Conservation (phyloP, 1,140 invertebrate species). For the Psilanteris sp. region DNA sequence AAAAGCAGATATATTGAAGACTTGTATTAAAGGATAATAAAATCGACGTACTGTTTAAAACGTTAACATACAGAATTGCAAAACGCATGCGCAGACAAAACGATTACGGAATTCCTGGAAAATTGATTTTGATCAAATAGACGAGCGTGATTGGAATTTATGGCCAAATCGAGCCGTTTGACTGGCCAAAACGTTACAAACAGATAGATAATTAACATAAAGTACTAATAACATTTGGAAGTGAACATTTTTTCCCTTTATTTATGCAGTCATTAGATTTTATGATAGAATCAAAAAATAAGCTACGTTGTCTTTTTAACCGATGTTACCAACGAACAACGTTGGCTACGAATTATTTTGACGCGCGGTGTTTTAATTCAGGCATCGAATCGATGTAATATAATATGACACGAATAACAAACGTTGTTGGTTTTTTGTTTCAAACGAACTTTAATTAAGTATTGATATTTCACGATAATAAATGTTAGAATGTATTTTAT, state of each 20-base stretch:
- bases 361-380: constrained; percentile 15
- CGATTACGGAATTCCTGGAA: constrained; percentile 59
- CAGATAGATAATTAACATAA: constrained; percentile 78
- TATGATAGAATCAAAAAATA: constrained; percentile 78
- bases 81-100: constrained; percentile 18
- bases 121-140: constrained; percentile 75
- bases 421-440: too few species aligned
- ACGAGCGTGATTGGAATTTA: constrained; percentile 76
- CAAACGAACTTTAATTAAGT: too few species aligned
- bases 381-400: constrained; percentile 1
- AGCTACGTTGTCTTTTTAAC: constrained; percentile 66
- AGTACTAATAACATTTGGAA: constrained; percentile 77
- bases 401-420: not conserved
- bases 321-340: constrained; percentile 22
- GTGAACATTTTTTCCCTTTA: constrained; percentile 75
- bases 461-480: too few species aligned
- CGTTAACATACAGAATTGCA: too few species aligned
- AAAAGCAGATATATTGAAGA: too few species aligned
- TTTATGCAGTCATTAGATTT: constrained; percentile 79
- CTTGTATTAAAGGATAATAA: too few species aligned
- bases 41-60: too few species aligned
- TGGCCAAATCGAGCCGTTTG: constrained; percentile 69
- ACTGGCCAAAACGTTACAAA: constrained; percentile 71
- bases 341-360: constrained; percentile 5
- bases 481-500: too few species aligned